Base-by-base conservation (phyloP, 2,888 invertebrate species). In the Trichogramma evanescens region DNA sequence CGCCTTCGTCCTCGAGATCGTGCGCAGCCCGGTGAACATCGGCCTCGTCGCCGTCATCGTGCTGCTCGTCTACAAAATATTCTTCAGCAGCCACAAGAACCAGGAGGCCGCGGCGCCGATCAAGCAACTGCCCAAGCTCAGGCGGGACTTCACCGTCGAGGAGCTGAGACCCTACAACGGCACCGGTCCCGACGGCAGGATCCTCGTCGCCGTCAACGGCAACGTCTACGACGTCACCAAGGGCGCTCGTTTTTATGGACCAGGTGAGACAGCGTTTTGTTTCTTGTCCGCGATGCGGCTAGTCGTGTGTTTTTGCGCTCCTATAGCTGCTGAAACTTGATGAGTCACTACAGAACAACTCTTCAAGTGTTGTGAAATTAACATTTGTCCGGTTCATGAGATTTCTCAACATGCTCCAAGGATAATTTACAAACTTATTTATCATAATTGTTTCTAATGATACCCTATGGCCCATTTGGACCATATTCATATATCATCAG, bases 181-280 rank as follows among this genome's bases (percentile, higher is more conserved):
- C 5, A 89, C 81, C 58, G 90, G 89, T 72, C 81, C 87, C 42
- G 95, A 95, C 73, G 94, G 93, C 40, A 82, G 96, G 67, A 89
- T 97, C 63, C 82, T 96, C 66, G 86, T 98, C 50, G 96, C 93
- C 6, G 92, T 97, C 56, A 95, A 96, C 78, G 94, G 95, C 40
- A 93, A 87, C 81, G 90, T 98, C 56, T 98, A 93, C 80, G 97
- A 98, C 81, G 95, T 89, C 67, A 95, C 96, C 49, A 87, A 86
- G 74, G 95, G 94, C 62, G 90, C 89, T 73, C 83, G 87, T 66
- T 95, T 94, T 79, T 97, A 97, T 80, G 96, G 96, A 38, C 95
- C 95, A 80, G 95, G 96, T 95, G 82, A 77, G 66, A 58, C 26
- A 26, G 26, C 39, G 39, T 45, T 39, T 50, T 54, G 7, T 58